Conservation (phyloP, 1,140 invertebrate species). For the Penaeus chinensis region DNA sequence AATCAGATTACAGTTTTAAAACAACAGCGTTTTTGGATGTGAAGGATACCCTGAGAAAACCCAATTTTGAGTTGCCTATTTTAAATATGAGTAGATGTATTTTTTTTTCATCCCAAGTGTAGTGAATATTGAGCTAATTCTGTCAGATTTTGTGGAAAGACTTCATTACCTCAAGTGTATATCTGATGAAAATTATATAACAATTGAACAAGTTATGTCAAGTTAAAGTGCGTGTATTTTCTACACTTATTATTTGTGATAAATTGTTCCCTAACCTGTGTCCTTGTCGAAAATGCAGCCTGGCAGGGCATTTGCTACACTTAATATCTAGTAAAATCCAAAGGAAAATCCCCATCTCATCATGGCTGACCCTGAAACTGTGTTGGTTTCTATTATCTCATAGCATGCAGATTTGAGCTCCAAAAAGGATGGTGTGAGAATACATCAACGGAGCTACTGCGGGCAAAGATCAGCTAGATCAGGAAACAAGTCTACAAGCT, state of each 20-base stretch:
- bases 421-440: background rate
- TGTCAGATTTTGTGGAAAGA: no score
- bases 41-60: no score
- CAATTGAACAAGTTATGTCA: background rate
- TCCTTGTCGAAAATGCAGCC: background rate
- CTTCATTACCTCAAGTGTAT: background rate
- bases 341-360: background rate
- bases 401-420: background rate
- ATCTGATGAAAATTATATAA: slow-evolving; percentile 7
- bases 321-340: background rate
- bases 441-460: background rate
- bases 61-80: no score
- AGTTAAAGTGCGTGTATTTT: background rate
- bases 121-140: no score
- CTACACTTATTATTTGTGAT: slow-evolving; percentile 3
- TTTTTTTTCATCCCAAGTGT: no score
- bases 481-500: background rate
- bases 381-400: background rate
- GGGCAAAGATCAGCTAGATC: background rate
- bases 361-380: background rate
- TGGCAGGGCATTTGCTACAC: slow-evolving; percentile 1
- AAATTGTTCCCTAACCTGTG: background rate
- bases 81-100: no score
- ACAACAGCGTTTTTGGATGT: no score
- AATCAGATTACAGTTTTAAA: no score